Evolutionary conservation across 2,113 vertebrate species (phyloP), one percentile per base, ranked within the genome.

Genomic region (Alligator mississippiensis): DNA sequence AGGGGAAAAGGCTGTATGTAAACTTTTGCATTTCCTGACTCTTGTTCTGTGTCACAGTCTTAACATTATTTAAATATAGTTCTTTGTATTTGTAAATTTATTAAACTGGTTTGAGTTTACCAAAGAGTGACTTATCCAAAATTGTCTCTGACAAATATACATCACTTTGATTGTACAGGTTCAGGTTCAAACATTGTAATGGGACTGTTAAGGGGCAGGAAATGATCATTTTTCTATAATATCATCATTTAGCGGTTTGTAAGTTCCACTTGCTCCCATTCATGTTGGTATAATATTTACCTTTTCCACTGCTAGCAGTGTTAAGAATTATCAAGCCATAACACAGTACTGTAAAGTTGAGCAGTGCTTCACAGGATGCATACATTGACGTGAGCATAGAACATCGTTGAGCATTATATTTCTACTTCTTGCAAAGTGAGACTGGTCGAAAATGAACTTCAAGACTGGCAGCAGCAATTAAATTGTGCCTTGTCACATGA

Each of bases 51-150:
- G 95, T 98, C 96, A 72, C 89, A 57, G 96, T 97, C 96, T 97
- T 96, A 96, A 86, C 34, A 10, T 97, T 96, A 92, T 93, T 95
- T 96, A 92, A 95, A 92, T 93, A 88, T 94, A 91, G 92, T 95
- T 97, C 75, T 97, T 97, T 95, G 96, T 97, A 90, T 87, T 92
- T 97, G 93, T 98, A 93, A 93, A 94, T 94, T 95, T 97, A 92
- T 97, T 94, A 30, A 94, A 96, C 96, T 96, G 97, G 98, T 98
- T 98, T 98, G 97, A 98, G 97, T 98, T 98, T 98, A 98, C 98
- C 98, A 98, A 98, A 98, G 98, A 98, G 97, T 98, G 98, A 98
- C 97, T 98, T 98, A 98, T 97, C 98, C 97, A 98, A 98, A 98
- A 98, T 97, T 97, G 96, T 98, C 98, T 97, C 97, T 97, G 98